Evolutionary conservation across 2,797 vertebrate genomes (phyloP).

Genomic region (Bucorvus abyssinicus): DNA sequence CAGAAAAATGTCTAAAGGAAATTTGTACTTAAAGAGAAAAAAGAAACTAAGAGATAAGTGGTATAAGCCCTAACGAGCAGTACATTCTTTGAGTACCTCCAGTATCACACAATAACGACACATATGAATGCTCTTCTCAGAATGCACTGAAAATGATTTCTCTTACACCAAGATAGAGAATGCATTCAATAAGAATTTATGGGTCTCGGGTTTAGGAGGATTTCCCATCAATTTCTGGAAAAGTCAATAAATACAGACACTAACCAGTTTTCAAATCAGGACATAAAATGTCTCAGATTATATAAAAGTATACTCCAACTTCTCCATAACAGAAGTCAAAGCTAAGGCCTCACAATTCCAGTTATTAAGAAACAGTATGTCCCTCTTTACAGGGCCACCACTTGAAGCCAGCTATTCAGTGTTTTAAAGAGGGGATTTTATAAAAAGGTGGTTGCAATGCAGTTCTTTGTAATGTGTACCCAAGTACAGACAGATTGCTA

Average conservation of each 20-base stretch:
- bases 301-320: slow-evolving; percentile 59
- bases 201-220: not conserved
- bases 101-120: not conserved
- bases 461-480: not conserved
- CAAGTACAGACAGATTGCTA: not conserved
- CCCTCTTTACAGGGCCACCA: slow-evolving; percentile 10
- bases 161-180: slow-evolving; percentile 16
- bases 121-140: not conserved
- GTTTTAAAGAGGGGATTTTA: not conserved
- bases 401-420: slow-evolving; percentile 11
- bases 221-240: slow-evolving; percentile 25
- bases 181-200: not conserved
- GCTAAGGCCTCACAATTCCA: slow-evolving; percentile 72
- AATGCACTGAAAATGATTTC: not conserved
- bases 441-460: not conserved
- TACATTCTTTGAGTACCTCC: slow-evolving; percentile 21
- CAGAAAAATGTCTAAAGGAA: not conserved
- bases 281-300: slow-evolving; percentile 46
- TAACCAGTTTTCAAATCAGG: slow-evolving; percentile 39
- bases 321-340: slow-evolving; percentile 64
- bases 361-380: slow-evolving; percentile 33
- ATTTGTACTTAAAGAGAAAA: not conserved
- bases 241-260: slow-evolving; percentile 18
- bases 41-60: not conserved
- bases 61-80: not conserved